Percentiles rank a stretch among this genome's conserved stretches.
phyloP scores from a whole-genome alignment of 2,113 vertebrate species.

The Trematocara nigrifrons region DNA sequence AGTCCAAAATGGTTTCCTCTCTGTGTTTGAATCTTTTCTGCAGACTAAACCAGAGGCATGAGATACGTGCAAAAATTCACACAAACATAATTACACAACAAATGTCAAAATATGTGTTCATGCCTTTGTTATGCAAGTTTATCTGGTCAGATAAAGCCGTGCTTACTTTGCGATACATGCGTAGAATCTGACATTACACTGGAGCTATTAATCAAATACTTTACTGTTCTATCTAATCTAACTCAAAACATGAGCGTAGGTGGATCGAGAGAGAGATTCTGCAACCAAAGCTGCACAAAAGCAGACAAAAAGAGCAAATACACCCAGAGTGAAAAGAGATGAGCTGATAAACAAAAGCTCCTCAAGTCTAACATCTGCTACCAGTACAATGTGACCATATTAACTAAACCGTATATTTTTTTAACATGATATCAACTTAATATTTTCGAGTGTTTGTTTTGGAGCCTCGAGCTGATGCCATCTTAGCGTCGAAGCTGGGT shows the following conservation, averaged over 20 bases:
- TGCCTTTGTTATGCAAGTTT: neutral
- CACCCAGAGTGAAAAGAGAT: neutral
- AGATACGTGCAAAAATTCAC: neutral
- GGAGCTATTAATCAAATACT: neutral
- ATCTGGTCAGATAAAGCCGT: neutral
- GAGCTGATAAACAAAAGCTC: neutral
- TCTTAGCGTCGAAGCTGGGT: neutral
- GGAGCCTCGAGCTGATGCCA: neutral
- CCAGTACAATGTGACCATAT: neutral
- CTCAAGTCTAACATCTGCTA: neutral
- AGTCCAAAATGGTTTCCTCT: neutral
- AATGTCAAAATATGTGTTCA: neutral
- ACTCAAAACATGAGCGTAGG: neutral
- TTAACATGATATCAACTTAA: neutral
- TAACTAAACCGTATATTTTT: neutral
- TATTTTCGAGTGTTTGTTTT: neutral
- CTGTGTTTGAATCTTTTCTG: neutral
- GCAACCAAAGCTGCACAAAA: neutral
- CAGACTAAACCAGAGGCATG: neutral
- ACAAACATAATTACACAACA: neutral
- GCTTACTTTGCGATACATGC: neutral
- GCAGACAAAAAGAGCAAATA: neutral
- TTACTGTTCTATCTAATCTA: neutral
- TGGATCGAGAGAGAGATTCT: neutral
- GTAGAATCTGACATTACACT: neutral